Conservation (phyloP, 1,140 invertebrate genomes). For the Bathynomus jamesi region DNA sequence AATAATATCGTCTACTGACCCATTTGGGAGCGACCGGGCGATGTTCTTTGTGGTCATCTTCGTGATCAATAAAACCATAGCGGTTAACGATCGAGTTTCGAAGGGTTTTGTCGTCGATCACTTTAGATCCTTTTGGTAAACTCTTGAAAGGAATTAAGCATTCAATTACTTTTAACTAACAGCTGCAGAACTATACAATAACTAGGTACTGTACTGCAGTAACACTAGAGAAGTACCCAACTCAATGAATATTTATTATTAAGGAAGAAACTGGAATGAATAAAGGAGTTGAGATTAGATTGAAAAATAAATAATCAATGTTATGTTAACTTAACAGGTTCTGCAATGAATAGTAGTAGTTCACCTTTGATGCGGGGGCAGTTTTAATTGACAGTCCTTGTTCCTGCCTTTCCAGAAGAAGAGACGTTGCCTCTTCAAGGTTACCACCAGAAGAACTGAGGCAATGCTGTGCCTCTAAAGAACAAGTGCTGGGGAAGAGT, state of each 20-base stretch:
- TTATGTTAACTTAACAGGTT: too few species aligned
- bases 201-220: too few species aligned
- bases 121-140: constrained; percentile 23
- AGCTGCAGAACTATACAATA: too few species aligned
- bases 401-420: constrained; percentile 76
- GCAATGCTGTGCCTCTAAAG: constrained; percentile 75
- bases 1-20: too few species aligned
- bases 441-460: constrained; percentile 74
- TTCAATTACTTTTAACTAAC: too few species aligned
- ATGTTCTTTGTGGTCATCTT: constrained; percentile 76
- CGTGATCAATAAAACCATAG: constrained; percentile 85
- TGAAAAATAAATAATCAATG: too few species aligned
- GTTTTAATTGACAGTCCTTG: constrained; percentile 59
- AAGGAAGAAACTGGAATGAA: too few species aligned
- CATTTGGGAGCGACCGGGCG: constrained; percentile 80
- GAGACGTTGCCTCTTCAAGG: constrained; percentile 73
- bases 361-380: constrained; percentile 7
- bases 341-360: constrained; percentile 1
- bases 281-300: too few species aligned
- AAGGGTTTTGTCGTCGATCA: constrained; percentile 36
- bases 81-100: constrained; percentile 42
- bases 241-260: too few species aligned
- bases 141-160: too few species aligned
- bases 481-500: constrained; percentile 80
- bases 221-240: too few species aligned